Evolutionary conservation across 2,113 vertebrate genomes (phyloP), one percentile per base, ranked within the genome.

Genomic region (Peromyscus polionotus): DNA sequence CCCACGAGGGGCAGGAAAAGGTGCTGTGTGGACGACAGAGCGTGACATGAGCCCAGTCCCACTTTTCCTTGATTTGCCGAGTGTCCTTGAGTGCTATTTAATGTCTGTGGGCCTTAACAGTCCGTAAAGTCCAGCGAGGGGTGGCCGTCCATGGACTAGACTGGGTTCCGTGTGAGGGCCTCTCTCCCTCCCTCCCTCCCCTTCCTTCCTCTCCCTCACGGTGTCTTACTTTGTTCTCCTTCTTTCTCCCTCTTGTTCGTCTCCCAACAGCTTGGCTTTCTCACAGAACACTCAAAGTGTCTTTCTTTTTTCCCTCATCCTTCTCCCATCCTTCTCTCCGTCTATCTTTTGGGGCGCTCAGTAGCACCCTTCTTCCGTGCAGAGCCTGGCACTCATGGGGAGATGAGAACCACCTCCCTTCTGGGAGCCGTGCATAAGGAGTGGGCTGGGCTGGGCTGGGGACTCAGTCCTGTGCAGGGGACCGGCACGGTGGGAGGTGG

Each of bases 401-500:
- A 22, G 22, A 61, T 24, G 39, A 33, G 28, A 9, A 57, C 13
- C 24, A 0, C 28, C 26, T 24, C 28, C 68, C 24, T 19, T 36
- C 22, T 28, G 24, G 33, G 10, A 68, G 4, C 0, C 28, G 22
- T 17, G 14, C 8, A 20, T 42, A 3, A 59, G n/a, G 33, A 31
- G 20, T 10, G 24, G 65, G 33, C 39, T 5, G 0, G 1, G 2
- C 77, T 12, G 70, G 92, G 16, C 80, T 22, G 36, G 36, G 28
- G 72, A 33, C 31, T 45, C 3, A 7, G 39, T 17, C 42, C 20
- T 12, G 19, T 5, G 1, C 24, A 42, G 48, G 65, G 14, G 86
- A 36, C 63, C 0, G 14, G 48, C 33, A 2, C 3, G 1, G 1
- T 1, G 0, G 14, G 17, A 42, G 54, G 7, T 7, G 28, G 33